Percentiles rank a stretch among this genome's conserved stretches.
Evolutionary conservation across 1,140 invertebrate species (phyloP).

Genomic region (Lycorma delicatula): DNA sequence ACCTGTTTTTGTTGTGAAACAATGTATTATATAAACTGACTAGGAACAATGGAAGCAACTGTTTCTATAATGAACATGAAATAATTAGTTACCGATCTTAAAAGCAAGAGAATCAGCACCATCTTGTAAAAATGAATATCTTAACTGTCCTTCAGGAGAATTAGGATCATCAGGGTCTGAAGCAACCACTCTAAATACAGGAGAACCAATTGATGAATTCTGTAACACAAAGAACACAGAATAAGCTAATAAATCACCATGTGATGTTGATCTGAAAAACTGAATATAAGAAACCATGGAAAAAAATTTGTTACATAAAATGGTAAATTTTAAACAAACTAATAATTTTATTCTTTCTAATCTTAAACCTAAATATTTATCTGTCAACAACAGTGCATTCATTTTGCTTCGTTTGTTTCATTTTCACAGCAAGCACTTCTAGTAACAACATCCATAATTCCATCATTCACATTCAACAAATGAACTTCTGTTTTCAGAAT

Average conservation of each 20-base stretch:
- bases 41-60: not conserved
- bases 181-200: slow-evolving; percentile 67
- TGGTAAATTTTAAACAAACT: not conserved
- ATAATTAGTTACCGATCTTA: slow-evolving; percentile 48
- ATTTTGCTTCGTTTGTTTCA: too few species aligned
- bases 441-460: too few species aligned
- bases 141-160: slow-evolving; percentile 60
- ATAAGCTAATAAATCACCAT: too few species aligned
- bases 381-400: too few species aligned
- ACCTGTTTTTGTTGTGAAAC: too few species aligned
- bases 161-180: slow-evolving; percentile 69
- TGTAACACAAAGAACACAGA: slow-evolving; percentile 35
- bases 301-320: not conserved
- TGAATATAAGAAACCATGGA: not conserved
- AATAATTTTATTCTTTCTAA: too few species aligned
- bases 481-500: too few species aligned
- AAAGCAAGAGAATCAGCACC: slow-evolving; percentile 56
- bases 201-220: slow-evolving; percentile 62
- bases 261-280: too few species aligned
- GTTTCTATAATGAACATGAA: too few species aligned
- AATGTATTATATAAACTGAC: not conserved
- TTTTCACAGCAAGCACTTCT: too few species aligned
- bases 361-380: too few species aligned
- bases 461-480: too few species aligned
- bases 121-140: slow-evolving; percentile 61